These are phyloP conservation scores for Odontophorus gujanensis DNA, from an alignment of 2,113 vertebrate species.

Conservation along the genomic window DNA sequence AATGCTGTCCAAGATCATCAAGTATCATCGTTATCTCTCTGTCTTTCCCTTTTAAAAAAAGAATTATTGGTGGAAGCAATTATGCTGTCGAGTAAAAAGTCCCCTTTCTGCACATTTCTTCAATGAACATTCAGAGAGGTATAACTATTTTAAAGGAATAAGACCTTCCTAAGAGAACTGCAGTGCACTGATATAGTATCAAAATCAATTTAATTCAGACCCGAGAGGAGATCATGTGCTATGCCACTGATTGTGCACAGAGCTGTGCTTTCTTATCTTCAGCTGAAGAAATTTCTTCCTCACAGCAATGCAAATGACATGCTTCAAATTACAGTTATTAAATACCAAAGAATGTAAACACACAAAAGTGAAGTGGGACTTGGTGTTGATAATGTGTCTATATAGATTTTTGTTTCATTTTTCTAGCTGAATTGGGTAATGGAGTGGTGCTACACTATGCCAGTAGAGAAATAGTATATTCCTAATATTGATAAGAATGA, in stretches of 20 bases:
- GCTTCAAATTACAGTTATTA: not conserved
- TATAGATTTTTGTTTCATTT: not conserved
- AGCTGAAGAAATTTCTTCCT: not conserved
- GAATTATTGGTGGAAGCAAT: not conserved
- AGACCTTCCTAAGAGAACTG: not conserved
- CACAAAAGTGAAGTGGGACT: not conserved
- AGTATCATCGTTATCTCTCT: not conserved
- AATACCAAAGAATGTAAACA: not conserved
- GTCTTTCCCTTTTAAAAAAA: not conserved
- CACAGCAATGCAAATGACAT: not conserved
- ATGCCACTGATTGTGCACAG: fast-evolving
- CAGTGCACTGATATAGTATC: not conserved
- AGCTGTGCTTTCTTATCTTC: not conserved
- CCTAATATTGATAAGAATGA: not conserved
- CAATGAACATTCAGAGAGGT: not conserved
- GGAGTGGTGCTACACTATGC: not conserved
- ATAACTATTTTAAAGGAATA: not conserved
- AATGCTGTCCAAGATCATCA: not conserved
- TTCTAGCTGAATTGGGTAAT: not conserved
- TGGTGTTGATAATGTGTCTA: not conserved
- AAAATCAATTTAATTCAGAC: not conserved
- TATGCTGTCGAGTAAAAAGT: not conserved
- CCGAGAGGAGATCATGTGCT: not conserved
- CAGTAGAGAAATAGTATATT: not conserved
- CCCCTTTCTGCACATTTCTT: not conserved